Base-by-base conservation (phyloP, 2,888 invertebrate genomes). In the Endotricha flammealis region DNA sequence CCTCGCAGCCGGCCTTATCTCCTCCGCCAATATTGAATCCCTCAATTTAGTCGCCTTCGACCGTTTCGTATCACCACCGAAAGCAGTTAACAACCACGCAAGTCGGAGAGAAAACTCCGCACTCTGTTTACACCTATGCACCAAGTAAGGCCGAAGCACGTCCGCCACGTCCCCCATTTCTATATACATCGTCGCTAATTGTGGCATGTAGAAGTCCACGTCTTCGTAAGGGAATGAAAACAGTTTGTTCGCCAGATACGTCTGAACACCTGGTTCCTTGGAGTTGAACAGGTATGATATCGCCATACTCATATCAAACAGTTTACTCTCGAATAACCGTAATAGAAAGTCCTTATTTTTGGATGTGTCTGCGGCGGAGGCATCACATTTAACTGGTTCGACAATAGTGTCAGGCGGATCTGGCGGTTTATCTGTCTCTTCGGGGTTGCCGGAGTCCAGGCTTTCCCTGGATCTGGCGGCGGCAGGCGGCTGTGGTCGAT, bases 81-180 rank as follows among this genome's bases (percentile, higher is more conserved):
- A 98, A 12, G 99, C 98, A 59, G 98, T 97, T 65, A 99, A 87
- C 36, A 99, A 88, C 99, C 99, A 99, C 64, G 97, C 94, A 70
- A 98, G 93, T 75, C 96, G 94, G 53, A 99, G 88, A 28, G 98
- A 96, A 81, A 99, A 99, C 86, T 98, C 97, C 41, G 96, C 95
- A 50, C 97, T 96, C 73, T 93, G 91, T 63, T 97, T 91, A 89
- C 98, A 98, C 72, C 87, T 70, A 61, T 78, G 60, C 60, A 86
- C 83, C 56, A 87, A 65, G 62, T 87, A 87, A 29, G 87, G 87
- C 50, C 72, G 67, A 48, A 87, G 62, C 50, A 87, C 80, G 88
- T 99, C 98, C 36, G 99, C 98, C 52, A 98, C 93, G 71, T 98
- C 98, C 63, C 94, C 94, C 92, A 98, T 96, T 87, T 98, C 97